Evolutionary conservation across 2,888 invertebrate species (phyloP), one percentile per base, ranked within the genome.

Genomic region (Unio pictorum): DNA sequence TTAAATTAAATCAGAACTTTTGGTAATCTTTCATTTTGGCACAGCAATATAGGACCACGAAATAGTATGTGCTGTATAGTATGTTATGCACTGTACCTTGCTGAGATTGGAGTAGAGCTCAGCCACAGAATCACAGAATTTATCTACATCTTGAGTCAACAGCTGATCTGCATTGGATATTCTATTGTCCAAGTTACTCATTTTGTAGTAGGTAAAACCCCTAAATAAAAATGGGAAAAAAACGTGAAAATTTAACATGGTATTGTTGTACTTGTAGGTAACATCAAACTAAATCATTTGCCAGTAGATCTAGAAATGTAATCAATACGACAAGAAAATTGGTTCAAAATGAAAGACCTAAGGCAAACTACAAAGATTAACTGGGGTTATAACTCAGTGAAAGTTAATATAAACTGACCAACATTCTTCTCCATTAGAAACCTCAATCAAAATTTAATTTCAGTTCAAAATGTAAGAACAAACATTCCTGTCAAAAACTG

Each of bases 161-260:
- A 99, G 92, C 89, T 99, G 98, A 90, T 99, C 99, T 1, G 97
- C 96, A 91, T 99, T 99, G 18, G 96, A 93, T 91, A 98, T 97
- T 87, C 98, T 93, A 87, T 95, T 96, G 91, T 99, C 98, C 83
- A 98, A 91, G 91, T 98, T 98, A 73, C 95, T 94, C 93, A 99
- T 96, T 91, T 97, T 95, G 91, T 99, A 99, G 91, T 97, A 99
- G 4, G 98, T 98, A 90, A 95, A 96, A 67, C 96, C 95, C 87
- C 95, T 96, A 91, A 6, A 88, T 71, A 30, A 65, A 67, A 61
- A 55, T 57, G 34, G 45, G 28, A n/a, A 56, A 23, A 66, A 54
- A 66, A 64, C 26, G 2, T n/a, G 3, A 56, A 5, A 66, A 23
- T 34, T 1, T 62, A 26, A 62, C 15, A 45, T 45, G 45, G 15